Percentiles rank a stretch among this genome's conserved stretches.
phyloP scores from a whole-genome alignment of 1,140 invertebrate species.

The Brachionus sp. region DNA sequence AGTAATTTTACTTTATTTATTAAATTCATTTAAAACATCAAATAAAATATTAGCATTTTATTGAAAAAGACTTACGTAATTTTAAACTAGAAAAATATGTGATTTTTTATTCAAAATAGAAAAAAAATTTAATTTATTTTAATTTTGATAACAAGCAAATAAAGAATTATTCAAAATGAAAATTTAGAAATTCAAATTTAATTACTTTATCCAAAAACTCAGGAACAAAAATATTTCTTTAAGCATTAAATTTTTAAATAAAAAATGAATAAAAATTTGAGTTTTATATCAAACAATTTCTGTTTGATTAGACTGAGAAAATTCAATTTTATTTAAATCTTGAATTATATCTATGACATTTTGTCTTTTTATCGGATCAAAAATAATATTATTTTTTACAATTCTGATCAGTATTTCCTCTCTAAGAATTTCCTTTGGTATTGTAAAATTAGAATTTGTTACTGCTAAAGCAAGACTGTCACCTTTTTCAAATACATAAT shows the following conservation, averaged over 20 bases:
- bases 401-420: background rate
- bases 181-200: background rate
- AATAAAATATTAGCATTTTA: too few relatives aligned
- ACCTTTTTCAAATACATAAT: slow-evolving; percentile 42
- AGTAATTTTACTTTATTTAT: too few relatives aligned
- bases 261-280: background rate
- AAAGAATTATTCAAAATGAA: background rate
- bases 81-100: too few relatives aligned
- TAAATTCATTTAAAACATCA: too few relatives aligned
- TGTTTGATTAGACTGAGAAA: background rate
- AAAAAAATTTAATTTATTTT: background rate
- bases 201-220: background rate
- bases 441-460: background rate
- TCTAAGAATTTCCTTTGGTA: background rate
- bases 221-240: background rate
- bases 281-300: slow-evolving; percentile 18
- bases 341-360: background rate
- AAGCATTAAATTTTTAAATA: background rate
- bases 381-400: background rate
- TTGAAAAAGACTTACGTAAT: too few relatives aligned
- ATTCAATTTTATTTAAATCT: slow-evolving; percentile 17
- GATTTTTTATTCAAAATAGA: too few relatives aligned
- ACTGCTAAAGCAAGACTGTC: slow-evolving; percentile 40
- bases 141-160: background rate
- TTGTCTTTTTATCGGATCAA: background rate